These are phyloP conservation scores for Progne subis DNA, from an alignment of 2,113 vertebrate genomes.

Conservation along the genomic window DNA sequence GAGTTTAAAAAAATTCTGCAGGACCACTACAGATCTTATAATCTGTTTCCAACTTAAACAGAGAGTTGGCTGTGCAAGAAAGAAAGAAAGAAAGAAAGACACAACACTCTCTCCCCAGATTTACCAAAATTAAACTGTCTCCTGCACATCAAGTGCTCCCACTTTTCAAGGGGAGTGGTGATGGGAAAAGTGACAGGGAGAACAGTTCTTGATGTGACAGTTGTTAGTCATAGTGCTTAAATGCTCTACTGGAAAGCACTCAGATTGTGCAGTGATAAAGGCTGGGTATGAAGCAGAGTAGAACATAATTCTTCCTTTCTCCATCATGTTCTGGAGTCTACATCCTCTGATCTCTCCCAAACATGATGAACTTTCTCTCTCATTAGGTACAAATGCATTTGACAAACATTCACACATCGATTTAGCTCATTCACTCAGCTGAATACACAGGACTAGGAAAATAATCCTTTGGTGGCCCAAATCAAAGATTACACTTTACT, in stretches of 20 bases:
- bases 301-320: not conserved
- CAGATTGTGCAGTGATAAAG: not conserved
- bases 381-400: not conserved
- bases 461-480: not conserved
- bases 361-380: not conserved
- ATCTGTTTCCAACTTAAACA: not conserved
- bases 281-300: not conserved
- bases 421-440: not conserved
- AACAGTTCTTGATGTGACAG: constrained; percentile 43
- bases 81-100: rapidly evolving
- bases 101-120: not conserved
- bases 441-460: not conserved
- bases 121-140: not conserved
- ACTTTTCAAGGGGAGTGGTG: not conserved
- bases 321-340: not conserved
- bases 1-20: not conserved
- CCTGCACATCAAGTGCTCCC: not conserved
- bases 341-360: not conserved
- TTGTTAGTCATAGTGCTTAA: constrained; percentile 47
- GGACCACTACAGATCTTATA: not conserved
- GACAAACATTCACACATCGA: not conserved
- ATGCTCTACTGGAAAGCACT: constrained; percentile 8
- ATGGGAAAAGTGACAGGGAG: constrained; percentile 14
- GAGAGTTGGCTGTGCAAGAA: not conserved
- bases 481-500: not conserved